Evolutionary conservation across 2,797 vertebrate species (phyloP), one percentile per base, ranked within the genome.

Genomic region (Numenius phaeopus): DNA sequence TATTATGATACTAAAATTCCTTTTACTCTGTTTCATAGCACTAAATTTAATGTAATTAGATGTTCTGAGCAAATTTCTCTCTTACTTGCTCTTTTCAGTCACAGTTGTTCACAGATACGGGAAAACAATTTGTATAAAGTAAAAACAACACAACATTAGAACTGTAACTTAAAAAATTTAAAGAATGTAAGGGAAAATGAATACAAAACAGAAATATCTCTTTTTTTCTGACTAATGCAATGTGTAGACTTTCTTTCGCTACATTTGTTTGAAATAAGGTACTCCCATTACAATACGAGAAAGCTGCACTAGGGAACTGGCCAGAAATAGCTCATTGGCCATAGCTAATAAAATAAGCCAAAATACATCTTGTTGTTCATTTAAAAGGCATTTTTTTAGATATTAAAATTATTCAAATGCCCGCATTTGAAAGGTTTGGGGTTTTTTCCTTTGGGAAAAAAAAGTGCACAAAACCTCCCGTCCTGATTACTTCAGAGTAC

Each of bases 371-470:
- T 39, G 1, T 46, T 52, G 15, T 64, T 83, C 2, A 26, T 55
- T 65, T 61, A 12, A 87, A 78, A 87, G 7, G 4, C 1, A 2
- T 59, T 69, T 22, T n/a, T 62, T 46, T 18, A 32, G 5, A 34
- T 52, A 77, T 32, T 55, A 44, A 44, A 37, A 73, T 58, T 46
- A 77, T 70, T 91, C 14, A 20, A 47, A 57, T 67, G 16, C 5
- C 24, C 29, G 10, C 21, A 71, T 50, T 78, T 91, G 19, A 49
- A 55, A 64, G 17, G 11, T 49, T 30, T 19, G 6, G 9, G 5
- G 2, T 3, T 2, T 3, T n/a, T 40, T 32, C 8, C 2, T 14
- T 42, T 14, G 14, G 5, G 8, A 9, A 30, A 44, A 7, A 47
- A 12, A 52, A 58, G 8, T 22, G 42, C 47, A 62, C 12, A 59